These are phyloP conservation scores for Sympetrum striolatum DNA, from an alignment of 2,888 invertebrate genomes.

Conservation along the genomic window DNA sequence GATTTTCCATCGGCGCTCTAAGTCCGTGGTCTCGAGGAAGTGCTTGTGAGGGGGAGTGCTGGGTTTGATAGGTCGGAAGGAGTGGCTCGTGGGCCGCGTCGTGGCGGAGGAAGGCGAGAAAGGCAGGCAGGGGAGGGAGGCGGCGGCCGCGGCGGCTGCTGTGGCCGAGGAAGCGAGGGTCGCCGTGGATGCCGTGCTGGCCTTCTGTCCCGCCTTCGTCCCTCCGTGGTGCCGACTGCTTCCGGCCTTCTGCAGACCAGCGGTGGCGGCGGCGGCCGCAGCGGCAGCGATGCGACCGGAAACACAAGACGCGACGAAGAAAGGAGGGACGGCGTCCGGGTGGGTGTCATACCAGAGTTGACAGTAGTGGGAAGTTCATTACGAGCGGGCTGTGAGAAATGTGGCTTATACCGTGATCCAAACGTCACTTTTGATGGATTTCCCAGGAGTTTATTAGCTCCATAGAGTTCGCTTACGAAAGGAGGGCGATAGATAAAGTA, in stretches of 20 bases:
- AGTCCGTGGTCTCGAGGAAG: background rate
- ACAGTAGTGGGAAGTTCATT: background rate
- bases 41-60: background rate
- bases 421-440: background rate
- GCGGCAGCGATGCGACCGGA: constrained; percentile 21
- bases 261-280: constrained; percentile 8
- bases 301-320: constrained; percentile 7
- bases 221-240: constrained; percentile 29
- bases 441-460: background rate
- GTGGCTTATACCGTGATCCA: background rate
- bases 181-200: constrained; percentile 18
- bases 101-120: constrained; percentile 14
- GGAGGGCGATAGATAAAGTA: background rate
- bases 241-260: background rate
- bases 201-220: constrained; percentile 18
- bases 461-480: background rate
- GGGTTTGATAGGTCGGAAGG: background rate
- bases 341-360: background rate
- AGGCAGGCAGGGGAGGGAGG: background rate
- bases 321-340: constrained; percentile 26
- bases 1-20: too few relatives aligned
- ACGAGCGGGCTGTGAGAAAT: background rate
- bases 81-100: background rate
- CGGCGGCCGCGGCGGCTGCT: background rate
- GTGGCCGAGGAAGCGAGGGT: constrained; percentile 16